Conservation (phyloP, 2,888 invertebrate genomes). For the Volucella inanis region DNA sequence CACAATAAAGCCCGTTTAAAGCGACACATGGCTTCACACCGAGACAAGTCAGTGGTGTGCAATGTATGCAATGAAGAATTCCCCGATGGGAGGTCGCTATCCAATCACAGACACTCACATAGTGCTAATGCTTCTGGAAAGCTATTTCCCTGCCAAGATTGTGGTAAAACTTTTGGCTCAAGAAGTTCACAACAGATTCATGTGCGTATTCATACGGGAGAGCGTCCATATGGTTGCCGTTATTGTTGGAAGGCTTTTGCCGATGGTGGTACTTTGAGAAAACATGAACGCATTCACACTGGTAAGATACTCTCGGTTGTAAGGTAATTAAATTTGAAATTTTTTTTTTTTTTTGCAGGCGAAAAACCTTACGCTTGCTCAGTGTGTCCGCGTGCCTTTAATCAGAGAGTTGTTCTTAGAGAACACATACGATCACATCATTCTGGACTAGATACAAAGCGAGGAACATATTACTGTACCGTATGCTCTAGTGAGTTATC, state of each 20-base stretch:
- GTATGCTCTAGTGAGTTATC: constrained; percentile 89
- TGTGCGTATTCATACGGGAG: constrained; percentile 92
- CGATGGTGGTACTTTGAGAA: constrained; percentile 92
- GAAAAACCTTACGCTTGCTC: constrained; percentile 94
- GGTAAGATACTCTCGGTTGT: constrained; percentile 81
- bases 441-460: constrained; percentile 90
- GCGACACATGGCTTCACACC: constrained; percentile 88
- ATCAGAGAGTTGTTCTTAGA: constrained; percentile 92
- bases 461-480: constrained; percentile 88
- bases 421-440: constrained; percentile 94
- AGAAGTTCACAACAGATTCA: constrained; percentile 94
- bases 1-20: constrained; percentile 87
- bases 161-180: constrained; percentile 93
- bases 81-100: constrained; percentile 87
- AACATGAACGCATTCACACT: constrained; percentile 93
- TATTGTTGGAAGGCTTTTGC: constrained; percentile 96
- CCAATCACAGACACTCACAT: constrained; percentile 88
- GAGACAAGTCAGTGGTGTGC: constrained; percentile 88
- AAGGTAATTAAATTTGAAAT: neutral
- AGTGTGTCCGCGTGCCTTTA: constrained; percentile 93
- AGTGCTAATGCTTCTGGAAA: constrained; percentile 84
- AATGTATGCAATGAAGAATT: constrained; percentile 89
- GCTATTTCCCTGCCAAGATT: constrained; percentile 91
- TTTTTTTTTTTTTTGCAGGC: constrained; percentile 81
- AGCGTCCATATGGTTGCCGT: constrained; percentile 92